These are phyloP conservation scores for rabbit (Oryctolagus cuniculus) DNA, from an alignment of 2,113 vertebrate species.

Conservation along the genomic window mOryCun1.1 NC_091434.1:24644501-24645000, in stretches of 20 bases:
- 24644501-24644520: too few relatives aligned
- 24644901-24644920: slow-evolving; percentile 29
- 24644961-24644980: neutral
- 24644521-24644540: too few relatives aligned
- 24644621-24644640: too few relatives aligned
- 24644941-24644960: slow-evolving; percentile 28
- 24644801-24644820: accelerated
- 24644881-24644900: slow-evolving; percentile 40
- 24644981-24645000: slow-evolving; percentile 7
- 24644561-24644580: too few relatives aligned
- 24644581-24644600: too few relatives aligned
- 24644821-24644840: neutral
- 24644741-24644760: neutral
- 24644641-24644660: too few relatives aligned
- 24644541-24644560: too few relatives aligned
- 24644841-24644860: neutral
- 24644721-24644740: neutral
- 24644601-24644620: too few relatives aligned
- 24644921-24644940: slow-evolving; percentile 8
- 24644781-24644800: neutral
- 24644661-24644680: neutral
- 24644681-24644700: neutral
- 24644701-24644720: slow-evolving; percentile 6
- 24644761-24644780: accelerated
- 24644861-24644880: slow-evolving; percentile 38